These are phyloP conservation scores for Drosophila merina DNA, from an alignment of 2,888 invertebrate species.

Conservation along the genomic window DNA sequence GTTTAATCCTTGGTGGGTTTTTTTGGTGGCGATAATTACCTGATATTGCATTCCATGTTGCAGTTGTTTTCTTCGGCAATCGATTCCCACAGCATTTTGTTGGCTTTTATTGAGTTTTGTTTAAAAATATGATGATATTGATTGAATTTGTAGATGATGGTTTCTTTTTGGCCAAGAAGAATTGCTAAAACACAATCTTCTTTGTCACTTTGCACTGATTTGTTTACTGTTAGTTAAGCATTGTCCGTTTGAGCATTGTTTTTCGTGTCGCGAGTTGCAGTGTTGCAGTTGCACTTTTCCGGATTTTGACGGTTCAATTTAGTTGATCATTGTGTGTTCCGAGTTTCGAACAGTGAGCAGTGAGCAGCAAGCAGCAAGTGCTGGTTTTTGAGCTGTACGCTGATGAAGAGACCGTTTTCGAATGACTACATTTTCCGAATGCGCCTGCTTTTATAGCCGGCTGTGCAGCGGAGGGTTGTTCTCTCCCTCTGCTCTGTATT, in stretches of 20 bases:
- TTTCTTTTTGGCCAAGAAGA: conserved; percentile 43
- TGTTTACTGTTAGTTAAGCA: conserved; percentile 46
- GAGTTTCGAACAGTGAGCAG: neutral
- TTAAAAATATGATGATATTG: conserved; percentile 16
- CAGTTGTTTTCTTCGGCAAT: conserved; percentile 82
- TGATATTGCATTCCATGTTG: conserved; percentile 83
- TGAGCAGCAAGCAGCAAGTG: too few species aligned
- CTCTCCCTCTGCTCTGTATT: neutral
- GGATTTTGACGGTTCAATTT: conserved; percentile 1
- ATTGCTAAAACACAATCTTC: conserved; percentile 80
- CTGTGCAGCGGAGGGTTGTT: neutral
- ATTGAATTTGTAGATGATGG: conserved; percentile 6
- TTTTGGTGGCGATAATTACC: conserved; percentile 76
- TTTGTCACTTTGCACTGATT: conserved; percentile 50
- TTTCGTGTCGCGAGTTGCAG: neutral
- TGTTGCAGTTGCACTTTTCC: neutral
- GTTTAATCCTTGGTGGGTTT: neutral
- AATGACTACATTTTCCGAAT: neutral
- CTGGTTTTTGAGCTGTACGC: neutral
- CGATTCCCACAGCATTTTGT: conserved; percentile 83
- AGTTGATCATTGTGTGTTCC: neutral
- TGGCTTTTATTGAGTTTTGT: conserved; percentile 22
- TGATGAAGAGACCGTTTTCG: neutral
- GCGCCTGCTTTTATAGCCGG: conserved; percentile 4
- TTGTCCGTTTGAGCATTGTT: conserved; percentile 24